These are phyloP conservation scores for Enteromius radiatus DNA, from an alignment of 2,797 vertebrate genomes.

Conservation along the genomic window DNA sequence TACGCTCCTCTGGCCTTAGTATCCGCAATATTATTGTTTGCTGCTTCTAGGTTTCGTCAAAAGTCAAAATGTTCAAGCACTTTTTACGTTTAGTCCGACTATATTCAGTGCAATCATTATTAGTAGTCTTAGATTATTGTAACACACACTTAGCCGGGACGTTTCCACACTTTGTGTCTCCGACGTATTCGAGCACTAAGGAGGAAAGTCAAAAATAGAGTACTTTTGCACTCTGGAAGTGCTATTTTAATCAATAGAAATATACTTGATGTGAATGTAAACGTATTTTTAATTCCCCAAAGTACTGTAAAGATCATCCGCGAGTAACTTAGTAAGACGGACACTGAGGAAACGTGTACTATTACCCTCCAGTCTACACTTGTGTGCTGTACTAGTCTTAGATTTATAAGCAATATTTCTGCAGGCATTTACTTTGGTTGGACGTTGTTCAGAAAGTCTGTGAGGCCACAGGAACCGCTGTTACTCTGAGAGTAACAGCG, in stretches of 20 bases:
- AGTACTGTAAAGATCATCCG: conserved; percentile 41
- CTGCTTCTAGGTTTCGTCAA: conserved; percentile 50
- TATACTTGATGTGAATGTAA: conserved; percentile 62
- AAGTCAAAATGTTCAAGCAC: conserved; percentile 31
- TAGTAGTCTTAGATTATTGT: conserved; percentile 28
- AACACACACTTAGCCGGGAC: conserved; percentile 20
- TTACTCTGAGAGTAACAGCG: conserved; percentile 45
- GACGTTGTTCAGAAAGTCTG: conserved; percentile 9
- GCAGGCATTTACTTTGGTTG: conserved; percentile 45
- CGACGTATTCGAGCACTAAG: conserved; percentile 37
- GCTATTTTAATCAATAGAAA: conserved; percentile 52
- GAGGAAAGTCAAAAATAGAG: conserved; percentile 11
- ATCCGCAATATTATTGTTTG: conserved; percentile 49
- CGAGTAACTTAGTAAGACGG: conserved; percentile 26
- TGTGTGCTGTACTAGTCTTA: conserved; percentile 57
- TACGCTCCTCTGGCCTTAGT: conserved; percentile 42
- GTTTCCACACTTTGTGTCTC: conserved; percentile 46
- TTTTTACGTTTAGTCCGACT: conserved; percentile 37
- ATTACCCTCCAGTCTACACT: conserved; percentile 43
- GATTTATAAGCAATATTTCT: conserved; percentile 62
- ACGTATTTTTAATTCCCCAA: conserved; percentile 44
- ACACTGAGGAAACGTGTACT: conserved; percentile 44
- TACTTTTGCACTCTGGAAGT: conserved; percentile 57
- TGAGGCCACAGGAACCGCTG: conserved; percentile 26
- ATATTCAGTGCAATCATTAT: conserved; percentile 27